Percentiles rank a stretch among this genome's conserved stretches.
These are phyloP conservation scores for Drosophila anceps DNA, from an alignment of 2,888 invertebrate species.

Conservation along the genomic window DNA sequence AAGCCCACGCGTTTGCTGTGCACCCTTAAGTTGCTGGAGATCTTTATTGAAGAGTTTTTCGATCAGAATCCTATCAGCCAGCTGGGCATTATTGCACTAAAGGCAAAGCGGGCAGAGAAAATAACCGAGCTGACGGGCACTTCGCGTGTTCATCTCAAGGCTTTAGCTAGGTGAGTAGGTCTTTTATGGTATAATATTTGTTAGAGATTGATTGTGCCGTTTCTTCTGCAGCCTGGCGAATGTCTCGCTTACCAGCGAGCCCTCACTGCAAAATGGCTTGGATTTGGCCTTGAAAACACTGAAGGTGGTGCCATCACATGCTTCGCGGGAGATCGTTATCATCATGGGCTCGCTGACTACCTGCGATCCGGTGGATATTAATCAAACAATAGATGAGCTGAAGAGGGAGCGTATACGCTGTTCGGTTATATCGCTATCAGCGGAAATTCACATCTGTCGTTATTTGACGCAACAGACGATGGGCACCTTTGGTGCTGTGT, in stretches of 20 bases:
- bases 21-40: constrained; percentile 95
- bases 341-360: constrained; percentile 97
- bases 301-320: constrained; percentile 95
- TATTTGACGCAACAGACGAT: constrained; percentile 94
- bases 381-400: constrained; percentile 90
- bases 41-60: constrained; percentile 98
- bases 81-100: constrained; percentile 95
- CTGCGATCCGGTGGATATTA: constrained; percentile 98
- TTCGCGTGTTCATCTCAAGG: constrained; percentile 91
- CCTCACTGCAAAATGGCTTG: constrained; percentile 97
- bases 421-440: constrained; percentile 97
- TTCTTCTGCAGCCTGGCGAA: constrained; percentile 86
- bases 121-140: constrained; percentile 96
- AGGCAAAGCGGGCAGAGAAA: constrained; percentile 97
- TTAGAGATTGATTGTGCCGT: neutral
- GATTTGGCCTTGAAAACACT: constrained; percentile 94
- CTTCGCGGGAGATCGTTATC: constrained; percentile 96
- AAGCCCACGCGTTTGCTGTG: constrained; percentile 96
- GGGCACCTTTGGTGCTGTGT: constrained; percentile 94
- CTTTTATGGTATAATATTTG: no score
- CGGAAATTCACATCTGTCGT: constrained; percentile 96
- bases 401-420: constrained; percentile 94
- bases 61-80: constrained; percentile 99
- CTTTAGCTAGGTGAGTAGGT: constrained; percentile 86
- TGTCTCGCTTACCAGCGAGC: constrained; percentile 93